A percentile compares a stretch with the other conserved stretches of the same genome.
phyloP scores from a whole-genome alignment of 2,888 invertebrate genomes.

The Agrypnus murinus region DNA sequence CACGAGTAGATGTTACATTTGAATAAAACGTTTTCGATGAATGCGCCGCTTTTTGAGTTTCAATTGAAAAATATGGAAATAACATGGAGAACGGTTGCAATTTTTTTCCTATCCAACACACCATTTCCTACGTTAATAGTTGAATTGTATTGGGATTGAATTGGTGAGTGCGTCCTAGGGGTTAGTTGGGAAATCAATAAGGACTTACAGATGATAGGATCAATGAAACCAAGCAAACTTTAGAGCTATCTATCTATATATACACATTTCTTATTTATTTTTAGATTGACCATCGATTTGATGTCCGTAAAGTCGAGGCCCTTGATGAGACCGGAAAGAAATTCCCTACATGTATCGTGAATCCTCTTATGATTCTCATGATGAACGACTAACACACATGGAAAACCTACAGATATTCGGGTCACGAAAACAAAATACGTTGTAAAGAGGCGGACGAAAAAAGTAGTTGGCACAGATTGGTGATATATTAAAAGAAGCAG shows the following conservation, averaged over 20 bases:
- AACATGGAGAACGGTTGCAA: background rate
- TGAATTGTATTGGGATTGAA: no score
- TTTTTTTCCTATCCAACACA: no score
- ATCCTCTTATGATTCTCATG: constrained; percentile 36
- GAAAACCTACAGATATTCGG: constrained; percentile 31
- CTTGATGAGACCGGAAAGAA: constrained; percentile 22
- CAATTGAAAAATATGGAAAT: constrained; percentile 6
- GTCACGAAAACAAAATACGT: constrained; percentile 46
- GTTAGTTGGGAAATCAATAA: constrained; percentile 9
- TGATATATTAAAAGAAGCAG: constrained; percentile 50
- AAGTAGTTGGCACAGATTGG: constrained; percentile 46
- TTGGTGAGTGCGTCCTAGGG: no score
- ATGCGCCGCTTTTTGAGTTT: constrained; percentile 1
- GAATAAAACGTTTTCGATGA: constrained; percentile 12
- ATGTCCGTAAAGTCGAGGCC: constrained; percentile 20
- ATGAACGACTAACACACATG: constrained; percentile 42
- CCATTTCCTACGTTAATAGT: background rate
- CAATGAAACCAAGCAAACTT: background rate
- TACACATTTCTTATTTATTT: constrained; percentile 32
- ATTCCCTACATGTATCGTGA: constrained; percentile 20
- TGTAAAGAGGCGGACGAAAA: constrained; percentile 40
- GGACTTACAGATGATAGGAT: background rate
- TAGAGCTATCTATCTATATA: no score
- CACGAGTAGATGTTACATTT: background rate
- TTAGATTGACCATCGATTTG: constrained; percentile 30